These are phyloP conservation scores for Entomobrya multifasciata DNA, from an alignment of 2,888 invertebrate species.

Conservation along the genomic window DNA sequence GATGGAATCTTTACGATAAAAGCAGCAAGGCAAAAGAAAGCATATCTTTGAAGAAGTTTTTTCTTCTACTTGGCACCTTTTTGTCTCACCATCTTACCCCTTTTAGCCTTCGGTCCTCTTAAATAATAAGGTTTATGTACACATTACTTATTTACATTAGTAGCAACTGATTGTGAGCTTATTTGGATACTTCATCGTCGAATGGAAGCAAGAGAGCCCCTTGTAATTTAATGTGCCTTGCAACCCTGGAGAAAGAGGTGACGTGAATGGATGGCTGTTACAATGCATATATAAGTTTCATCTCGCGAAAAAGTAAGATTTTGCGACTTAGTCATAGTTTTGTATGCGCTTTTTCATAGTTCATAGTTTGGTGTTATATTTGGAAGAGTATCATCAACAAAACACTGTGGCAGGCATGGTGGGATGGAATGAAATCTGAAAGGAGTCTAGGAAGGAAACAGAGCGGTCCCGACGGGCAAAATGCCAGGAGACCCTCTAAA, in stretches of 20 bases:
- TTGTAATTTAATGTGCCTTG: not conserved
- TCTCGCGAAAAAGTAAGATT: too few relatives aligned
- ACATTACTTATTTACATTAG: not conserved
- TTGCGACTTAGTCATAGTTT: too few relatives aligned
- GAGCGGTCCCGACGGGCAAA: slow-evolving; percentile 59
- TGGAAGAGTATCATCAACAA: not conserved
- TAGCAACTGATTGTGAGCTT: too few relatives aligned
- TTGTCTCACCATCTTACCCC: not conserved
- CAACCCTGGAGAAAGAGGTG: too few relatives aligned
- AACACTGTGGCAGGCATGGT: not conserved
- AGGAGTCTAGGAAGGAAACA: slow-evolving; percentile 59
- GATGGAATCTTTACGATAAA: slow-evolving; percentile 14
- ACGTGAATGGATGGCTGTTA: too few relatives aligned
- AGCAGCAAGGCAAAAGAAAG: not conserved
- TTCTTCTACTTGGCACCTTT: slow-evolving; percentile 43
- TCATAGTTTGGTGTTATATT: too few relatives aligned
- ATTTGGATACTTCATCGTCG: not conserved
- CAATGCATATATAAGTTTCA: too few relatives aligned
- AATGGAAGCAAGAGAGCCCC: not conserved
- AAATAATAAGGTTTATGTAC: not conserved
- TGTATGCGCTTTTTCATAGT: too few relatives aligned
- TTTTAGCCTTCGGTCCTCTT: slow-evolving; percentile 40
- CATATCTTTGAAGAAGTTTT: slow-evolving; percentile 7
- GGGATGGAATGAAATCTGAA: slow-evolving; percentile 46
- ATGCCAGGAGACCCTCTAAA: slow-evolving; percentile 60